Evolutionary conservation across 2,888 invertebrate genomes (phyloP).

Genomic region (Venustoraphidia nigricollis): DNA sequence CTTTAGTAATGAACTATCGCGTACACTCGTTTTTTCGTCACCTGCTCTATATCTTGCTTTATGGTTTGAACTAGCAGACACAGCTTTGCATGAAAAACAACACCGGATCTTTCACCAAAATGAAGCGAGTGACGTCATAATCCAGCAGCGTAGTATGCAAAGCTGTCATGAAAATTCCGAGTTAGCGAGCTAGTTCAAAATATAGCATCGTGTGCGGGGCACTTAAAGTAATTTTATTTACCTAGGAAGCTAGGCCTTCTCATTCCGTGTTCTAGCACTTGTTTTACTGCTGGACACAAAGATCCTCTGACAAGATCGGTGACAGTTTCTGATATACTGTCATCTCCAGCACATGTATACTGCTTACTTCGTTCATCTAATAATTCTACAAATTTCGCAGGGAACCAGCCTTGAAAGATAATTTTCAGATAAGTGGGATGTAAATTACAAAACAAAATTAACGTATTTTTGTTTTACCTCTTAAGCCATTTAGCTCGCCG

Average conservation of each 20-base stretch:
- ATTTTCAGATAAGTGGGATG: not conserved
- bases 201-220: too few relatives aligned
- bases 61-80: too few relatives aligned
- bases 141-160: too few relatives aligned
- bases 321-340: slow-evolving; percentile 90
- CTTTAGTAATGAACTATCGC: too few relatives aligned
- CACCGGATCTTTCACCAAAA: too few relatives aligned
- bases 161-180: too few relatives aligned
- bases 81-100: too few relatives aligned
- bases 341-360: slow-evolving; percentile 89
- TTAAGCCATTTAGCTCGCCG: slow-evolving; percentile 86
- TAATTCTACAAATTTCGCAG: slow-evolving; percentile 89
- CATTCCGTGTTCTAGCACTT: slow-evolving; percentile 90
- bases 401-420: slow-evolving; percentile 64
- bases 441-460: not conserved
- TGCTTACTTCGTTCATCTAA: slow-evolving; percentile 89
- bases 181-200: too few relatives aligned
- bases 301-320: slow-evolving; percentile 93
- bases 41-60: too few relatives aligned
- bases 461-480: slow-evolving; percentile 32
- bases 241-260: slow-evolving; percentile 74
- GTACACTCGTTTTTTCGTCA: too few relatives aligned
- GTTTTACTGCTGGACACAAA: slow-evolving; percentile 83
- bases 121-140: too few relatives aligned
- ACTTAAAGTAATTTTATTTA: slow-evolving; percentile 12